Evolutionary conservation across 2,113 vertebrate species (phyloP), one percentile per base, ranked within the genome.

Genomic region (Erinaceus europaeus): DNA sequence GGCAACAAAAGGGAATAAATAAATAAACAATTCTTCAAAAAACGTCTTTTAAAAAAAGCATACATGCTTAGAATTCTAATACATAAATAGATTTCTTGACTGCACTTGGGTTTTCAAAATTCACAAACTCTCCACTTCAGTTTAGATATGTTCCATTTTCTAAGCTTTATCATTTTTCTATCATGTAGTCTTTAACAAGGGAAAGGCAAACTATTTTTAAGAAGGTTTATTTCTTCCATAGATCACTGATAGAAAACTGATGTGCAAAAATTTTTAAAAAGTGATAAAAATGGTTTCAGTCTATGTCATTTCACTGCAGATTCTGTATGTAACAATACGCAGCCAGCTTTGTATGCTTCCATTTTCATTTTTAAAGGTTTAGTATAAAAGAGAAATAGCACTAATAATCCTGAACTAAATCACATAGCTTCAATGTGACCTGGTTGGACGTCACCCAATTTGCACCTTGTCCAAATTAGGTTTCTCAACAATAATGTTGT

Each of bases 391-490:
- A 93, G 65, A 89, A 89, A 69, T 73, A 90, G 80, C 38, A 90
- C 38, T 86, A 86, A 84, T 89, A 84, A 90, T 52, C 46, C 42
- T 86, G 59, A 88, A 88, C 64, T 88, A 92, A 92, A 91, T 92
- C 68, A 78, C 29, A 67, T 2, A 71, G 42, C 48, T 90, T 91
- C 69, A 62, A 1, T 84, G 76, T 85, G 90, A 84, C 89, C 77
- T 89, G 48, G 42, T 91, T 84, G 84, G 65, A 86, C 4, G 3
- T 71, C 61, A 74, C 78, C 78, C 82, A 94, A 86, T 71, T 93
- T 86, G 87, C 15, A 1, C 75, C 83, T 90, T 75, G 64, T 95
- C 75, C 88, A 93, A 93, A 88, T 93, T 94, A 94, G 68, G 32
- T 84, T 92, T 90, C 67, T 93, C 72, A 91, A 86, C 53, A 92